These are phyloP conservation scores for Drosophila virilis DNA, from an alignment of 1,140 invertebrate genomes.

Conservation along the genomic window DNA sequence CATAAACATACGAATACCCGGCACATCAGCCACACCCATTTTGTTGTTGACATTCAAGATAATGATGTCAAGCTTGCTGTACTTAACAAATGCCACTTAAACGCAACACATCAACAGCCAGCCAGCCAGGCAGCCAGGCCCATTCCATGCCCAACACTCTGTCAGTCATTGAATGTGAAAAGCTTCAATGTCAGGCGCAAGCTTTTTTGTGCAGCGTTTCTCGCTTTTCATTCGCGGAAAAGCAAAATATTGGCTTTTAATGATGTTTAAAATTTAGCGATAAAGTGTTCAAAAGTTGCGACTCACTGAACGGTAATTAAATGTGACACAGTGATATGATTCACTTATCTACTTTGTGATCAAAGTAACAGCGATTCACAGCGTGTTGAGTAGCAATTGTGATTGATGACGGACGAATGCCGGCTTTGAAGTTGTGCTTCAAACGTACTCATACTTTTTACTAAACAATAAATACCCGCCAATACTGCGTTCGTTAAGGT, in stretches of 20 bases:
- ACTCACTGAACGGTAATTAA: slow-evolving; percentile 36
- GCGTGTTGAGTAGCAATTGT: not conserved
- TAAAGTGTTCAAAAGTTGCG: slow-evolving; percentile 22
- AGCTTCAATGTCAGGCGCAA: slow-evolving; percentile 47
- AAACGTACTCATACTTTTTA: no score
- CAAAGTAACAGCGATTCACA: not conserved
- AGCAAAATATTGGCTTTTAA: slow-evolving; percentile 41
- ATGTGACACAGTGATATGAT: slow-evolving; percentile 13
- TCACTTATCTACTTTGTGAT: slow-evolving; percentile 7
- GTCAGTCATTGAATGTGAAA: slow-evolving; percentile 41
- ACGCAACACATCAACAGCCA: slow-evolving; percentile 41
- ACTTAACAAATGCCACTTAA: slow-evolving; percentile 78
- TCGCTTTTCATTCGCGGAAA: slow-evolving; percentile 10
- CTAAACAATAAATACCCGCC: no score
- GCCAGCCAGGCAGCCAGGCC: slow-evolving; percentile 7
- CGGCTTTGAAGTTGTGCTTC: not conserved
- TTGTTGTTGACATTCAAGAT: slow-evolving; percentile 72
- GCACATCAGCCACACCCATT: slow-evolving; percentile 36
- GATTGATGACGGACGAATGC: no score
- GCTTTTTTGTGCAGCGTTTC: slow-evolving; percentile 6
- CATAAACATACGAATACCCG: slow-evolving; percentile 46
- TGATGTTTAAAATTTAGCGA: slow-evolving; percentile 44
- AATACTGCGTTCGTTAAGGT: no score
- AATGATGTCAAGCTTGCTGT: slow-evolving; percentile 78
- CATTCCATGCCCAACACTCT: slow-evolving; percentile 16